Conservation (phyloP, 2,113 vertebrate genomes). For the Nanorana parkeri region DNA sequence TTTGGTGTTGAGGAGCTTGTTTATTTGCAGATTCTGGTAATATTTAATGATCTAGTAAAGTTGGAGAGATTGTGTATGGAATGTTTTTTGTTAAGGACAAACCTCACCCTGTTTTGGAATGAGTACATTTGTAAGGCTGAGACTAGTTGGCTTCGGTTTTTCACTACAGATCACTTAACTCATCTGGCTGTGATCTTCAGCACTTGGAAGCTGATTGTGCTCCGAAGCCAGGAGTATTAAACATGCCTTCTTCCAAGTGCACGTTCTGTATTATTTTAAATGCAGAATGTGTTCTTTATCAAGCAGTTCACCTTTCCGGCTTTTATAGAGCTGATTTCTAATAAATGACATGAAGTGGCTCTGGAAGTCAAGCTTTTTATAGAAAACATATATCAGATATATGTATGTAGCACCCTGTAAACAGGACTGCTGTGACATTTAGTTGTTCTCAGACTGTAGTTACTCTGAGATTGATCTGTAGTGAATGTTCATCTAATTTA, state of each 20-base stretch:
- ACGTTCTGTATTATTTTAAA: conserved; percentile 43
- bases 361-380: not conserved
- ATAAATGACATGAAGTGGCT: not conserved
- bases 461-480: too few relatives aligned
- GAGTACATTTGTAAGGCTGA: conserved; percentile 21
- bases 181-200: conserved; percentile 50
- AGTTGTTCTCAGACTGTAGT: too few relatives aligned
- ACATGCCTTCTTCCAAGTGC: conserved; percentile 44
- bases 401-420: too few relatives aligned
- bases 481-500: not conserved
- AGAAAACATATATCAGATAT: too few relatives aligned
- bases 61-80: not conserved
- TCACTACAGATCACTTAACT: conserved; percentile 47
- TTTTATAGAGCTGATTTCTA: conserved; percentile 5
- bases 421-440: too few relatives aligned
- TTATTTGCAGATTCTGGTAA: not conserved
- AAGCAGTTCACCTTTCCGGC: conserved; percentile 22
- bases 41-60: not conserved
- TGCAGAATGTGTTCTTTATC: conserved; percentile 22
- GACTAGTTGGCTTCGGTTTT: conserved; percentile 23
- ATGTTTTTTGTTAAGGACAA: conserved; percentile 10
- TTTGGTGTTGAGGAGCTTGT: not conserved
- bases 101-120: conserved; percentile 44
- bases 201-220: conserved; percentile 28
- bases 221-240: conserved; percentile 31